Evolutionary conservation across 2,888 invertebrate species (phyloP), one percentile per base, ranked within the genome.

Genomic region (Scaptomyza polygonia): DNA sequence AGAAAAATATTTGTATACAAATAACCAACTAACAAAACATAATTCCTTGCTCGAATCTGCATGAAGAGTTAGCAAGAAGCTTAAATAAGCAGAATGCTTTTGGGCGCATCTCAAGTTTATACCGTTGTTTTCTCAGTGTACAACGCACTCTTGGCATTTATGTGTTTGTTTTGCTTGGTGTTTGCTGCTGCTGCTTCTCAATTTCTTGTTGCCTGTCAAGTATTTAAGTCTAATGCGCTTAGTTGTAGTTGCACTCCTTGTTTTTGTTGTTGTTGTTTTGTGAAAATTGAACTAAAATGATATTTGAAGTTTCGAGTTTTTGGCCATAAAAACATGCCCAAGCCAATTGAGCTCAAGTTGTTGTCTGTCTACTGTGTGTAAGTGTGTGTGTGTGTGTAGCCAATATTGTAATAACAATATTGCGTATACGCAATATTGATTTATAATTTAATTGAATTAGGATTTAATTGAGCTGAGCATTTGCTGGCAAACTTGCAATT

Each of bases 171-270:
- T 63, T 56, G 72, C 55, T 27, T 36, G 14, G 12, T 25, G 18
- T 16, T 49, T 18, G 16, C 25, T 36, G 21, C 25, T 36, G 21
- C 18, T 55, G 21, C 14, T 59, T 21, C 42, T 39, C 43, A 40
- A 45, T 34, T 55, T 16, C 34, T 48, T 48, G 34, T 47, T 45
- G 61, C 43, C 73, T 77, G 64, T 77, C 75, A 81, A 69, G 68
- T 67, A 63, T 69, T 75, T 75, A 68, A 81, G 72, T 72, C 71
- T 87, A 82, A 82, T 82, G 72, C 87, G 87, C 82, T 82, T 87
- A 78, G 85, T 68, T 56, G 14, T 27, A 39, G 48, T 34, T 47
- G 36, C 39, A 36, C 39, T 67, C 63, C 14, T 36, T 57, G 66
- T 49, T 57, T 12, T n/a, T 27, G 30, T 52, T 43, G 39, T 45